These are phyloP conservation scores for Pollachius pollachius DNA, from an alignment of 2,113 vertebrate genomes.

Conservation along the genomic window DNA sequence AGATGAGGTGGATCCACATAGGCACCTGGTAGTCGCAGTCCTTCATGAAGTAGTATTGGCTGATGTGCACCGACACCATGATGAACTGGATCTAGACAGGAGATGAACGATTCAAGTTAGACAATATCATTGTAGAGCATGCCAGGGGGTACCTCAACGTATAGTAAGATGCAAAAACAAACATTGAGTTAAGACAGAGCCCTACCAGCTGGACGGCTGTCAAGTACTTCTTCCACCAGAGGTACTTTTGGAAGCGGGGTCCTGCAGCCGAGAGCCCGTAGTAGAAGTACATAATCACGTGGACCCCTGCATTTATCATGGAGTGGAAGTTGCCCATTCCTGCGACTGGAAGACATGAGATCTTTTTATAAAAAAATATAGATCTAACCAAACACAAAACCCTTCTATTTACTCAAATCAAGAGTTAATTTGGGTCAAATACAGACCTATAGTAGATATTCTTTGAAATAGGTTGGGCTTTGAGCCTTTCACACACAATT, in stretches of 20 bases:
- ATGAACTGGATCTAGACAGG: slow-evolving; percentile 86
- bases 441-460: too few relatives aligned
- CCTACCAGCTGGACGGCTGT: slow-evolving; percentile 95
- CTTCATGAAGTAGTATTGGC: slow-evolving; percentile 97
- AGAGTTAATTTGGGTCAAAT: too few relatives aligned
- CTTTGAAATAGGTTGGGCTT: too few relatives aligned
- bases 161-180: neutral
- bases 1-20: slow-evolving; percentile 91
- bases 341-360: slow-evolving; percentile 55
- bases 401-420: too few relatives aligned
- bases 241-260: slow-evolving; percentile 89
- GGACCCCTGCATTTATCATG: slow-evolving; percentile 89
- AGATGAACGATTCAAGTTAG: neutral
- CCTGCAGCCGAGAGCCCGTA: slow-evolving; percentile 91
- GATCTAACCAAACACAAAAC: too few relatives aligned
- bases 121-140: neutral
- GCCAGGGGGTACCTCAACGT: neutral
- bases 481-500: too few relatives aligned
- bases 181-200: neutral
- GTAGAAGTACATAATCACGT: slow-evolving; percentile 95
- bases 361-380: too few relatives aligned
- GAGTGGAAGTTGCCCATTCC: slow-evolving; percentile 97
- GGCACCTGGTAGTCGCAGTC: slow-evolving; percentile 91
- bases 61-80: slow-evolving; percentile 88
- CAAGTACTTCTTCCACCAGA: slow-evolving; percentile 99